Evolutionary conservation across 1,140 invertebrate genomes (phyloP).

Genomic region (Plectus sambesii): DNA sequence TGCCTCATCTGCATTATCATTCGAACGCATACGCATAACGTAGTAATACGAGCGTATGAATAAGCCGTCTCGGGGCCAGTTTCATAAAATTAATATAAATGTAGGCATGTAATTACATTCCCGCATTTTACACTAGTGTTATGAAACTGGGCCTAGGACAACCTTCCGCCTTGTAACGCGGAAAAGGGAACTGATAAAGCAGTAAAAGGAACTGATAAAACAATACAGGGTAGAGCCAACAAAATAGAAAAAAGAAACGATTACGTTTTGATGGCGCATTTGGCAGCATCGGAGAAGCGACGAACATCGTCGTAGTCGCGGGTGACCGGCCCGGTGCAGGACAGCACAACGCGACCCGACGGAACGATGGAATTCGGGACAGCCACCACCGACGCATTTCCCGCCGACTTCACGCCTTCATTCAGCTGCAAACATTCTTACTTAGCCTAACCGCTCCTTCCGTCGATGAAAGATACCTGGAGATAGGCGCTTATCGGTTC

Average conservation of each 20-base stretch:
- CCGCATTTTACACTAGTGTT: neutral
- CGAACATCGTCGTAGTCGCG: conserved; percentile 68
- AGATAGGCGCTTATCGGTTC: too few species aligned
- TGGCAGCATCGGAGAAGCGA: conserved; percentile 56
- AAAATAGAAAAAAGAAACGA: neutral
- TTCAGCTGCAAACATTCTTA: conserved; percentile 14
- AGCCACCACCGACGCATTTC: conserved; percentile 14
- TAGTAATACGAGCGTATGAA: conserved; percentile 3
- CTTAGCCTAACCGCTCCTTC: too few species aligned
- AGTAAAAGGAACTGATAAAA: too few species aligned
- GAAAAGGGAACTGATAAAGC: too few species aligned
- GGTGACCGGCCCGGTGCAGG: conserved; percentile 64
- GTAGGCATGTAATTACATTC: conserved; percentile 16
- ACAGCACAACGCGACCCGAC: conserved; percentile 55
- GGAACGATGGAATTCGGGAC: conserved; percentile 18
- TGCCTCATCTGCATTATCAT: too few species aligned
- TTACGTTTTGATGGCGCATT: conserved; percentile 55
- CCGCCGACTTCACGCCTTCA: neutral
- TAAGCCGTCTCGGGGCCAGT: too few species aligned
- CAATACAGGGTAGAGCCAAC: conserved; percentile 1
- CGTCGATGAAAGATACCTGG: too few species aligned
- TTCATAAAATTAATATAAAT: conserved; percentile 17
- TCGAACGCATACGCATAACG: conserved; percentile 13
- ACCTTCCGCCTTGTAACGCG: too few species aligned
- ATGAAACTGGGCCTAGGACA: neutral